Base-by-base conservation (phyloP, 2,113 vertebrate genomes). In the Phasianus colchicus region DNA sequence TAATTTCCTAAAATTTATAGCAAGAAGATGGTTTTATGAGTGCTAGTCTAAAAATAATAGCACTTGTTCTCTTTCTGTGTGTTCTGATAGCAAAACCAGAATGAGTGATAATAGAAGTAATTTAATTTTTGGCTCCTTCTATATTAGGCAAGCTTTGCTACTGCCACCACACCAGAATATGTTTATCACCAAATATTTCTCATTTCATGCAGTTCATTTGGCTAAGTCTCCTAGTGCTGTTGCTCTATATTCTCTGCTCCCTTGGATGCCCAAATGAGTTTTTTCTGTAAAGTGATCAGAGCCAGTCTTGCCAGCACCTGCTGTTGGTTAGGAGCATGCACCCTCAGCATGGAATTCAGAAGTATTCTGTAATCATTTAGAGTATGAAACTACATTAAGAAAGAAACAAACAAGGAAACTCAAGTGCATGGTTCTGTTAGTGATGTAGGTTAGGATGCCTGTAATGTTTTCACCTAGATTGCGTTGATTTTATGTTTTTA, bases 1-100 rank as follows among this genome's bases (percentile, higher is more conserved):
- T 91, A 65, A 78, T 87, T 77, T 90, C 64, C 14, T 10, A 1
- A 78, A 92, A 81, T 60, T 83, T 74, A 61, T 63, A 43, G 76
- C 45, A 34, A 81, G 77, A 83, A 92, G 80, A 90, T 52, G 43
- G 81, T 87, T 92, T 90, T 67, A 25, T 89, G 65, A 63, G 40
- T 73, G 29, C 55, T 67, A 52, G 25, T 58, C 60, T 83, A 70
- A 95, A 91, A 94, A 85, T 70, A 88, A 74, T 67, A 86, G 10
- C 73, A 85, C 88, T 83, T 80, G 55, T 86, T 88, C 52, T 81
- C 50, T 73, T 80, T 71, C 70, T 90, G 27, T 4, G 3, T 86
- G 69, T 88, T 92, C 65, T 58, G 80, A 83, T 78, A 70, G 52
- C 83, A 88, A 86, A 90, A 64, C 42, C 30, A 50, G 71, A 88